Conservation (phyloP, 2,797 vertebrate species). For the Pteropus rufus region DNA sequence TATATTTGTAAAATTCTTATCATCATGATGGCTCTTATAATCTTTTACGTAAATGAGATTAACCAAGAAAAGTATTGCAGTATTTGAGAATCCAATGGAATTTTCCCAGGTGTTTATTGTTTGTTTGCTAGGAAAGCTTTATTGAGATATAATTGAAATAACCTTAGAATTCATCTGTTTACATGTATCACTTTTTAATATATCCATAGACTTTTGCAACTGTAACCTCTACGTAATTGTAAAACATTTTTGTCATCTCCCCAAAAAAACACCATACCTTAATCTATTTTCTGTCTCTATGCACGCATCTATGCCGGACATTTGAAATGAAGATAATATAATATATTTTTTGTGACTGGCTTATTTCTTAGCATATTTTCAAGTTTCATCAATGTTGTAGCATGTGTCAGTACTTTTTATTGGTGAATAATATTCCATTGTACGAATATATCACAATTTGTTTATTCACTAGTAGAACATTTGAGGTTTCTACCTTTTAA, state of each 20-base stretch:
- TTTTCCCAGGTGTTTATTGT: not conserved
- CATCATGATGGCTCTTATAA: not conserved
- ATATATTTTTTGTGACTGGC: not conserved
- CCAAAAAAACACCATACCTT: fast-evolving
- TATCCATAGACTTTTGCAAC: not conserved
- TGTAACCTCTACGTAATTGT: not conserved
- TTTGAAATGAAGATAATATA: not conserved
- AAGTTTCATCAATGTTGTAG: not conserved
- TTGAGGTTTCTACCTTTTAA: not conserved
- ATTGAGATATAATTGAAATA: not conserved
- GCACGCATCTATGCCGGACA: not conserved
- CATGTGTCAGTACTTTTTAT: not conserved
- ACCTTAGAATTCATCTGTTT: not conserved
- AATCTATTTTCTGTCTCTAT: not conserved
- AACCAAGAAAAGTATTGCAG: not conserved
- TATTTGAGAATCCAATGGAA: not conserved
- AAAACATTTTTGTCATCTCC: not conserved
- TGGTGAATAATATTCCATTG: not conserved
- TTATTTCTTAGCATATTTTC: not conserved
- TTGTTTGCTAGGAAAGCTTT: not conserved
- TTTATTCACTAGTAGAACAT: not conserved
- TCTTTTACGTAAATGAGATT: not conserved
- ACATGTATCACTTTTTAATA: not conserved
- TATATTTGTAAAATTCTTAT: not conserved
- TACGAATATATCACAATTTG: not conserved